Conservation (phyloP, 1,140 invertebrate species). For the Drosophila jambulina region DNA sequence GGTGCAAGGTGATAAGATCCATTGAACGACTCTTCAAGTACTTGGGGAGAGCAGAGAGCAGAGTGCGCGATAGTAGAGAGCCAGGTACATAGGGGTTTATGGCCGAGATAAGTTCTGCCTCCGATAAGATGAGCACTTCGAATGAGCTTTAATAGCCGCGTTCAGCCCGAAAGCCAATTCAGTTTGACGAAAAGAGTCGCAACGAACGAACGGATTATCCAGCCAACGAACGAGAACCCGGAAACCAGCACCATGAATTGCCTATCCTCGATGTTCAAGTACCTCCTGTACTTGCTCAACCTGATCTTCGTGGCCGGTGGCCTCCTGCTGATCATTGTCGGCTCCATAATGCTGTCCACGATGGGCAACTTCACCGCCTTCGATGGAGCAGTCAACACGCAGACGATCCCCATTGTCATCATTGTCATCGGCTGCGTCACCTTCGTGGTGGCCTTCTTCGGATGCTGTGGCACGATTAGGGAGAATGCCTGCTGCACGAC, state of each 20-base stretch:
- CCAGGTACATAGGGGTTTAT: conserved; percentile 30
- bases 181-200: conserved; percentile 50
- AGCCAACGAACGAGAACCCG: conserved; percentile 26
- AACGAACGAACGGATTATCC: conserved; percentile 46
- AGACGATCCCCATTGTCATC: conserved; percentile 87
- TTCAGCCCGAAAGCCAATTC: conserved; percentile 21
- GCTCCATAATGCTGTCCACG: conserved; percentile 86
- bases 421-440: conserved; percentile 90
- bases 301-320: conserved; percentile 86
- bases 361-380: conserved; percentile 85
- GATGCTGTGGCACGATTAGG: conserved; percentile 93
- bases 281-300: conserved; percentile 79
- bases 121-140: conserved; percentile 53
- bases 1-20: conserved; percentile 67
- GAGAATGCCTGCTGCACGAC: conserved; percentile 93
- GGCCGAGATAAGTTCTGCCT: conserved; percentile 45
- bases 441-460: conserved; percentile 92
- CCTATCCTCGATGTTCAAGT: conserved; percentile 75
- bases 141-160: conserved; percentile 55
- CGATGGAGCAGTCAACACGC: conserved; percentile 85
- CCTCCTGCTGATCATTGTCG: conserved; percentile 87
- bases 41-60: conserved; percentile 11
- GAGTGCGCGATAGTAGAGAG: conserved; percentile 11
- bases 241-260: conserved; percentile 76
- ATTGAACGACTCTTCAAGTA: conserved; percentile 48